Evolutionary conservation across 2,888 invertebrate genomes (phyloP).

Genomic region (Halictus ligatus): DNA sequence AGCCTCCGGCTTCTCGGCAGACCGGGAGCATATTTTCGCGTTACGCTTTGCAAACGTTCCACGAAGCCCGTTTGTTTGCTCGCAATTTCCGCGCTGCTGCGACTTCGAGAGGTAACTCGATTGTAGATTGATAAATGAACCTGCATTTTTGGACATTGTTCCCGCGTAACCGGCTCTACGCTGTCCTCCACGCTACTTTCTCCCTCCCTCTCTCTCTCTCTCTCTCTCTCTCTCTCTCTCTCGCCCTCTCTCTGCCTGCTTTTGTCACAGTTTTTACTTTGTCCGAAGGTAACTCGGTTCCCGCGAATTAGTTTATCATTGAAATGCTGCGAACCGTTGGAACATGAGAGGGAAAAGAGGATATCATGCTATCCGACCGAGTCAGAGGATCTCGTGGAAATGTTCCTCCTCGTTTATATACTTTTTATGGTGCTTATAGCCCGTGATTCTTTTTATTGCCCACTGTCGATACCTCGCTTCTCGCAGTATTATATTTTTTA

Average conservation of each 20-base stretch:
- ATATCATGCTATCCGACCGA: neutral
- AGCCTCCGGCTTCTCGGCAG: neutral
- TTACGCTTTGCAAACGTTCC: neutral
- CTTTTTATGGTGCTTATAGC: neutral
- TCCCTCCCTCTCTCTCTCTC: neutral
- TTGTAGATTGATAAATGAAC: neutral
- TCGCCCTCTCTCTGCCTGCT: neutral
- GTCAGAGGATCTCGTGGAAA: neutral
- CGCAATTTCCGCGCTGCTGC: neutral
- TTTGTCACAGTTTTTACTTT: slow-evolving; percentile 3
- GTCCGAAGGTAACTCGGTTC: neutral
- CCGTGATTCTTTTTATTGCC: neutral
- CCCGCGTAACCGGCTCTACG: neutral
- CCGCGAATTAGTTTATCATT: slow-evolving; percentile 11
- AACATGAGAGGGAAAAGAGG: neutral
- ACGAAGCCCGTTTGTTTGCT: neutral
- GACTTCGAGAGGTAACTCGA: neutral
- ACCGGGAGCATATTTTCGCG: neutral
- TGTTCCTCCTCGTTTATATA: neutral
- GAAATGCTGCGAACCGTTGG: slow-evolving; percentile 3
- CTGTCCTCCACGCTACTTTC: neutral
- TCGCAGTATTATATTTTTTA: neutral
- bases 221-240: neutral
- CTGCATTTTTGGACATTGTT: slow-evolving; percentile 7
- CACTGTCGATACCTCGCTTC: neutral